Evolutionary conservation across 2,113 vertebrate species (phyloP), one percentile per base, ranked within the genome.

Genomic region (Prochilodus magdalenae): DNA sequence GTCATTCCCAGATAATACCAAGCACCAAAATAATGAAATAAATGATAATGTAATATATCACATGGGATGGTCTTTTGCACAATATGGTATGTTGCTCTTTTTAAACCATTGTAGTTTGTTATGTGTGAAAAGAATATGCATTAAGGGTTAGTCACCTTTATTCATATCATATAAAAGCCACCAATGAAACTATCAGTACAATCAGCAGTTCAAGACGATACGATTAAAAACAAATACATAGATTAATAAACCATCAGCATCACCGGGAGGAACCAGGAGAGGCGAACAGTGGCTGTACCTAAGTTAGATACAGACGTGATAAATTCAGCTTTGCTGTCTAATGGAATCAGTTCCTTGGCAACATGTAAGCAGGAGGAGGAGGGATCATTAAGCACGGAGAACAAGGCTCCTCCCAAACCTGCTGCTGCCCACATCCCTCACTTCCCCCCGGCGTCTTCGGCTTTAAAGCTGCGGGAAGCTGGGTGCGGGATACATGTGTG

Each of bases 291-390:
- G 40, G 11, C 5, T 44, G 40, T 11, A 27, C 27, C 2, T 63
- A 24, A 13, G 60, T 63, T 13, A 27, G 60, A n/a, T 13, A 6
- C 62, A 65, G 65, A 8, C 15, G 18, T 67, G 18, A 33, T 30
- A 4, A 29, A 44, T 44, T 44, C 16, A 44, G n/a, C 27, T 80
- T 72, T 70, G 24, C 36, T 47, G 20, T 49, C 22, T 26, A 36
- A 24, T 74, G 30, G 75, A 30, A 74, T 33, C 36, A 62, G 79
- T 81, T 83, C 33, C 73, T 80, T 27, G 72, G 83, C 76, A 79
- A 66, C 55, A 27, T 67, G 5, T 44, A 10, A 44, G 40, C 40
- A 16, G 44, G 55, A 59, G 77, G 24, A 57, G 27, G 55, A 51
- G 29, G 33, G 80, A 53, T 84, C 71, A 81, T 75, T 82, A 63